Evolutionary conservation across 2,888 invertebrate species (phyloP), one percentile per base, ranked within the genome.

Genomic region (Andrena fulva): DNA sequence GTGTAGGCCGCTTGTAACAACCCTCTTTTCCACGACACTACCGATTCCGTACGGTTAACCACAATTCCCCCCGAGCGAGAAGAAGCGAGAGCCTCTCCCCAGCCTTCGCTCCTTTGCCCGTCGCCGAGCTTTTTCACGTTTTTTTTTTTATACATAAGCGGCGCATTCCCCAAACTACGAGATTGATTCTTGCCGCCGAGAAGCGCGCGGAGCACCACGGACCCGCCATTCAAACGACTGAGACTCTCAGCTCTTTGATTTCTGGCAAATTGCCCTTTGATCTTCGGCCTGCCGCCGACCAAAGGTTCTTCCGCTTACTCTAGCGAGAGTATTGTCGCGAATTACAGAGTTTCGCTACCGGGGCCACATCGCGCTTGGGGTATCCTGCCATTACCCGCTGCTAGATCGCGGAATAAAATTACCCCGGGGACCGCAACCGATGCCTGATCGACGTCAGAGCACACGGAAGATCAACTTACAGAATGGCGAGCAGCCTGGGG

Each of bases 1-100:
- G 88, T 85, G 69, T 87, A 82, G 80, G 84, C 87, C 81, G 88
- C 88, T 87, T 84, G 87, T 82, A 89, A 89, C 89, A 84, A 85
- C 86, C 82, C 77, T 87, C 86, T 84, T 87, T 85, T 84, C 80
- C 82, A 73, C 85, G 84, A 72, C 84, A 87, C 81, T 76, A 67
- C 82, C 79, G 87, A 88, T 88, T 88, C 72, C 80, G 79, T 80
- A 87, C 81, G 84, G 86, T 89, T 87, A 87, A 86, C 88, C 87
- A 80, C 86, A 77, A 86, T 87, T 88, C 73, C 80, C 80, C 78
- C 64, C 70, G 80, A 80, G 67, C 75, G 67, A 76, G 4, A 82
- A 76, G 75, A 71, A 82, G 76, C 70, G 63, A 82, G 52, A 76
- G 76, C 76, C 42, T 56, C 82, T 81, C 54, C 50, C 20, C 33